Percentiles rank a stretch among this genome's conserved stretches.
phyloP scores from a whole-genome alignment of 2,888 invertebrate species.

The Coecobrya sp. region DNA sequence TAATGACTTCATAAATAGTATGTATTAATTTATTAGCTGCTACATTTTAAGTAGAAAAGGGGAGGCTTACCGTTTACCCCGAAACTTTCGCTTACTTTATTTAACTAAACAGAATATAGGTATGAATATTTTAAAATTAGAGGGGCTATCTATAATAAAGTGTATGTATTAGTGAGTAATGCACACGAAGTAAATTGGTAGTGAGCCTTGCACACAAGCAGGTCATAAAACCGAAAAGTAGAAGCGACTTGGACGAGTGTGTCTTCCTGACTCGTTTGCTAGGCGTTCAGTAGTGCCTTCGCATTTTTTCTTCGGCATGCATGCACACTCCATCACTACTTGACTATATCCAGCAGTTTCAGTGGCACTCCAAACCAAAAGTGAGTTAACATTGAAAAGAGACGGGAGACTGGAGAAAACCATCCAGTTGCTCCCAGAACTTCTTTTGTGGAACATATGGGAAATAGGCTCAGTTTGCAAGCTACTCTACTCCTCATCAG shows the following conservation, averaged over 20 bases:
- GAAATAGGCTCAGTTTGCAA: constrained; percentile 80
- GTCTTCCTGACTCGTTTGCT: neutral
- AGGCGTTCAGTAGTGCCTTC: neutral
- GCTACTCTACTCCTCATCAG: constrained; percentile 67
- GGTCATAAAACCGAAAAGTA: neutral
- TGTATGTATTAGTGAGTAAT: neutral
- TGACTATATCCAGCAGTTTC: neutral
- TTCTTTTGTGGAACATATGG: constrained; percentile 73
- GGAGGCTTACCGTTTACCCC: neutral
- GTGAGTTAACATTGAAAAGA: constrained; percentile 68
- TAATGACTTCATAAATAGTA: neutral
- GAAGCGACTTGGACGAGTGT: neutral
- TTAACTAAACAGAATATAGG: neutral
- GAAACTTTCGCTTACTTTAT: neutral
- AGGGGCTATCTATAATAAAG: neutral
- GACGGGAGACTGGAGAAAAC: constrained; percentile 57
- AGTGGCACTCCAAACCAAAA: constrained; percentile 34
- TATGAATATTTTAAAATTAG: neutral
- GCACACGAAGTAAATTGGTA: neutral
- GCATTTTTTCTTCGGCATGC: neutral
- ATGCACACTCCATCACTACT: neutral
- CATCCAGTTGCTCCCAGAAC: constrained; percentile 73
- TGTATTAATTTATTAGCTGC: neutral
- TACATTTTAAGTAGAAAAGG: neutral
- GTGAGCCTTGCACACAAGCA: neutral